phyloP scores from a whole-genome alignment of 2,113 vertebrate species.

The Nothocercus julius region DNA sequence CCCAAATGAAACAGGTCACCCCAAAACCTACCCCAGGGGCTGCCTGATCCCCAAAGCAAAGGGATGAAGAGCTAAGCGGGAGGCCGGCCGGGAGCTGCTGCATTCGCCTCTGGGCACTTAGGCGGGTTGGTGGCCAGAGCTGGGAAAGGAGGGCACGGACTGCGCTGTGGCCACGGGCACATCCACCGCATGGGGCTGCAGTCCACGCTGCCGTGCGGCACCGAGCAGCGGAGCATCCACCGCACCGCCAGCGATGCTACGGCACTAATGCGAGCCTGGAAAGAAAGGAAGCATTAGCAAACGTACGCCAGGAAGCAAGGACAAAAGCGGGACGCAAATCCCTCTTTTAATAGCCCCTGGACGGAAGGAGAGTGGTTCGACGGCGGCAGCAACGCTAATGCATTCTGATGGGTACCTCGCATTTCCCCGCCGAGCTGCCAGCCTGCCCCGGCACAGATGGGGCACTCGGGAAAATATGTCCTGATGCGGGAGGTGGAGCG shows the following conservation, averaged over 20 bases:
- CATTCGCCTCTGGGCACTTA: background rate
- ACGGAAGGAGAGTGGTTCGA: background rate
- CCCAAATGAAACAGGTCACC: background rate
- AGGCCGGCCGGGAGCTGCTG: background rate
- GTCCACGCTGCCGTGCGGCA: no score
- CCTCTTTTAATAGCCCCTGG: background rate
- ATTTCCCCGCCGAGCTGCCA: accelerated
- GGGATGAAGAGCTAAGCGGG: background rate
- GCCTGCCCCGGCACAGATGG: accelerated
- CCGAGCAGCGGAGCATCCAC: no score
- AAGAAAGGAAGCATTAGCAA: slow-evolving; percentile 59
- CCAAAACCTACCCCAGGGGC: background rate
- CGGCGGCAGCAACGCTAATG: background rate
- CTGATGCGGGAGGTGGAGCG: background rate
- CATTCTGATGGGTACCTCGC: background rate
- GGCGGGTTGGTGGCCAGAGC: background rate
- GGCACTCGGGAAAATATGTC: background rate
- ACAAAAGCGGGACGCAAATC: slow-evolving; percentile 39
- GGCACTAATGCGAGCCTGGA: slow-evolving; percentile 42
- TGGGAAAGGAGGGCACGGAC: background rate
- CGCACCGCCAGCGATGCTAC: background rate
- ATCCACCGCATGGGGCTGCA: background rate
- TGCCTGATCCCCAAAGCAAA: background rate
- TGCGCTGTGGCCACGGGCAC: background rate
- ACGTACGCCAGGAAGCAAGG: background rate